Base-by-base conservation (phyloP, 2,888 invertebrate genomes). In the Synergus itoensis region DNA sequence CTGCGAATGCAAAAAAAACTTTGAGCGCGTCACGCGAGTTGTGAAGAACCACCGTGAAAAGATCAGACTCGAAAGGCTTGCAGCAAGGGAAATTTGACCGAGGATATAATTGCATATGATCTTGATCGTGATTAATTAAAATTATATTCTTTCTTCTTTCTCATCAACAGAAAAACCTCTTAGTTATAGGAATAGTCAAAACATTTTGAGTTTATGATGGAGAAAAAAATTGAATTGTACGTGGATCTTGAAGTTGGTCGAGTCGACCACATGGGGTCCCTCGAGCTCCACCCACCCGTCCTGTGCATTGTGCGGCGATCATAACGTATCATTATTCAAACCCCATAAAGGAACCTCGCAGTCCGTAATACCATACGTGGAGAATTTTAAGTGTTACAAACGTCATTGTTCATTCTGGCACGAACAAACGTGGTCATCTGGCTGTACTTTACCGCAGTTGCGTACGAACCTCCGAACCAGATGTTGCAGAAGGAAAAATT, bases 311-410 rank as follows among this genome's bases (percentile, higher is more conserved):
- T 87, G 53, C 77, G 77, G 67, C 77, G 77, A 83, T 85, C 86
- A 86, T 80, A 86, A 83, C 84, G 86, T 87, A 86, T 88, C 85
- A 88, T 90, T 89, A 90, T 88, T 88, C 85, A 82, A 86, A 86
- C 80, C 81, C 84, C 84, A 86, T 87, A 87, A 87, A 86, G 84
- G 81, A 82, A 79, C 80, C 81, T 77, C 69, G 80, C 80, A 81
- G 81, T 82, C 82, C 76, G 82, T 78, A 80, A 84, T 84, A 80
- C 79, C 81, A 79, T 86, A 82, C 83, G 82, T 80, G 84, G 80
- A 80, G 86, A 87, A 87, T 87, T 80, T 84, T 84, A 85, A 88
- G 81, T 84, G 86, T 86, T 82, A 85, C 87, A 86, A 87, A 87
- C 82, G 82, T 84, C 84, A 85, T 87, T 86, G 85, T 88, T 84